phyloP scores from a whole-genome alignment of 2,113 vertebrate genomes.

The Epinephelus lanceolatus region DNA sequence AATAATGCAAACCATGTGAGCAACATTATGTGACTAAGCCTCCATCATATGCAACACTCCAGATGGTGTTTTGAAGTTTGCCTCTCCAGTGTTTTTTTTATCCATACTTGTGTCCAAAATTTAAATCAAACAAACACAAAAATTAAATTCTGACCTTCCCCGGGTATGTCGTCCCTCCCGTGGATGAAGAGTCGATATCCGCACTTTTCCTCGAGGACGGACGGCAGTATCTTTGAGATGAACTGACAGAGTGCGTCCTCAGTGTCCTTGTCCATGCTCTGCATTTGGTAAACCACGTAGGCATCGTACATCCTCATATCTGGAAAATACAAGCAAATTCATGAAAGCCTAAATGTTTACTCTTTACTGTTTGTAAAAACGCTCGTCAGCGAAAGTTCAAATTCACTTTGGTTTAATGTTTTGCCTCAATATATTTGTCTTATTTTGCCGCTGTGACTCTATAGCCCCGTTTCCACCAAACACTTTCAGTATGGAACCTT shows the following conservation, averaged over 20 bases:
- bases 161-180: constrained; percentile 80
- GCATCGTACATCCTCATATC: constrained; percentile 78
- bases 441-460: no score
- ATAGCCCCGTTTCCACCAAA: no score
- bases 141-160: constrained; percentile 72
- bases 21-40: background rate
- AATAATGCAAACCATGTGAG: background rate
- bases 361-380: no score
- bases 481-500: no score
- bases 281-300: constrained; percentile 78
- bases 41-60: no score
- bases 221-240: constrained; percentile 57
- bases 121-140: background rate
- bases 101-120: background rate
- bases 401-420: no score
- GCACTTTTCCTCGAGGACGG: constrained; percentile 76
- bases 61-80: background rate
- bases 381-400: no score
- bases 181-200: constrained; percentile 83
- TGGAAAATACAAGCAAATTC: constrained; percentile 32
- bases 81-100: background rate
- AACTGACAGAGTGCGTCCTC: constrained; percentile 65
- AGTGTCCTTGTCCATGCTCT: constrained; percentile 39
- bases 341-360: background rate
- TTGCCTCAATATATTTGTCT: no score